Percentiles rank a stretch among this genome's conserved stretches.
phyloP scores from a whole-genome alignment of 2,888 invertebrate genomes.

The Tenodera sinensis region DNA sequence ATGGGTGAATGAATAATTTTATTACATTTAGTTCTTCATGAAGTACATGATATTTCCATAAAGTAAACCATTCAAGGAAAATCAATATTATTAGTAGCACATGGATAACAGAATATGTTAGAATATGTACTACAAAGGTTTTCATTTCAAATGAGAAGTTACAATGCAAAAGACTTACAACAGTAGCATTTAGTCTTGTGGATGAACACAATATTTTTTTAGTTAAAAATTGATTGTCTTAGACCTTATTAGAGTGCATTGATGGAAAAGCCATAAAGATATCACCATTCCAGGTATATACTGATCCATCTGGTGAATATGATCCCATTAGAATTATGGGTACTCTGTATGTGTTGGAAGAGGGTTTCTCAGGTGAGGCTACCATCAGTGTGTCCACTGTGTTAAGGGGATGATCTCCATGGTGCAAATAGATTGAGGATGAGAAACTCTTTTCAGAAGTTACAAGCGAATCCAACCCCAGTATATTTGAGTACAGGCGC shows the following conservation, averaged over 20 bases:
- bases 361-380: not conserved
- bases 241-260: not conserved
- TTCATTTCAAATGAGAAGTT: too few species aligned
- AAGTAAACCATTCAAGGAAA: too few species aligned
- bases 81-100: too few species aligned
- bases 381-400: not conserved
- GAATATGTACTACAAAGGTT: too few species aligned
- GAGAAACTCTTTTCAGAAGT: not conserved
- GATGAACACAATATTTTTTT: not conserved
- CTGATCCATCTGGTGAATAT: constrained; percentile 16
- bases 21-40: too few species aligned
- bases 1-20: too few species aligned
- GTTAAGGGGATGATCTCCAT: not conserved
- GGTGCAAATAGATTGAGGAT: not conserved
- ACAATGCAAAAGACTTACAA: too few species aligned
- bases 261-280: not conserved
- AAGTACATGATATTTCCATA: too few species aligned
- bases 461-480: not conserved
- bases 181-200: not conserved
- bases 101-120: too few species aligned
- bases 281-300: not conserved
- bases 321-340: constrained; percentile 28
- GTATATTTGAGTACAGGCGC: constrained; percentile 22
- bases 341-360: not conserved
- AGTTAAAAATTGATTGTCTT: not conserved